Conservation (phyloP, 2,888 invertebrate species). For the Tiphia femorata region DNA sequence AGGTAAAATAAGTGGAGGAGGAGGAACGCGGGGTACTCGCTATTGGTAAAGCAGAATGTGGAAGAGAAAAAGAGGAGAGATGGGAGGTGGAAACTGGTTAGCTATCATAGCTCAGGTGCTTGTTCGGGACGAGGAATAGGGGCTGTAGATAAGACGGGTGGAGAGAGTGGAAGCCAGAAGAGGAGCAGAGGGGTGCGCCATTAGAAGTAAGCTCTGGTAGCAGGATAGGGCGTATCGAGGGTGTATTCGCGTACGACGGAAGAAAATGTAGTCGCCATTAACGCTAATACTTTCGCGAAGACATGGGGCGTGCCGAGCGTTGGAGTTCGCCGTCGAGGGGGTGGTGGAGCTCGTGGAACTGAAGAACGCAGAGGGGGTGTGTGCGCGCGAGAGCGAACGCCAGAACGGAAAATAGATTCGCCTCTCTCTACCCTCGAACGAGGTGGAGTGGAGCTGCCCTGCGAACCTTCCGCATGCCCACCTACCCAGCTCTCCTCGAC, state of each 20-base stretch:
- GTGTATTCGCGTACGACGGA: constrained; percentile 25
- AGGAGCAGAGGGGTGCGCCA: constrained; percentile 19
- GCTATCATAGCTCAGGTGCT: constrained; percentile 25
- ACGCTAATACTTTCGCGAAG: constrained; percentile 48
- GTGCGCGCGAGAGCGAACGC: not conserved
- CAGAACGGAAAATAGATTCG: constrained; percentile 23
- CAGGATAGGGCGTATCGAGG: constrained; percentile 38
- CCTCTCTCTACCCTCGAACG: constrained; percentile 1
- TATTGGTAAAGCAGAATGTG: not conserved
- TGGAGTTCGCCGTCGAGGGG: constrained; percentile 3
- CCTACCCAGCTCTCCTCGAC: too few species aligned
- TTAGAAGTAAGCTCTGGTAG: constrained; percentile 37
- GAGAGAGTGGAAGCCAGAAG: constrained; percentile 1
- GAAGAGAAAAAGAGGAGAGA: not conserved
- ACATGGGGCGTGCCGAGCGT: constrained; percentile 39
- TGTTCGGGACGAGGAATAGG: constrained; percentile 16
- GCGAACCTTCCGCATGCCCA: not conserved
- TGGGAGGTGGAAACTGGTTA: constrained; percentile 9
- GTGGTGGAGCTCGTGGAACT: not conserved
- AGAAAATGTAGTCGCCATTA: constrained; percentile 51
- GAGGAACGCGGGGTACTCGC: too few species aligned
- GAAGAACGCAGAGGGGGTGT: not conserved
- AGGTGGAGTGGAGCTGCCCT: too few species aligned
- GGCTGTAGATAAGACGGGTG: constrained; percentile 9
- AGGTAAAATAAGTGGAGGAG: too few species aligned